phyloP scores from a whole-genome alignment of 2,113 vertebrate genomes.

The Zapornia atra region DNA sequence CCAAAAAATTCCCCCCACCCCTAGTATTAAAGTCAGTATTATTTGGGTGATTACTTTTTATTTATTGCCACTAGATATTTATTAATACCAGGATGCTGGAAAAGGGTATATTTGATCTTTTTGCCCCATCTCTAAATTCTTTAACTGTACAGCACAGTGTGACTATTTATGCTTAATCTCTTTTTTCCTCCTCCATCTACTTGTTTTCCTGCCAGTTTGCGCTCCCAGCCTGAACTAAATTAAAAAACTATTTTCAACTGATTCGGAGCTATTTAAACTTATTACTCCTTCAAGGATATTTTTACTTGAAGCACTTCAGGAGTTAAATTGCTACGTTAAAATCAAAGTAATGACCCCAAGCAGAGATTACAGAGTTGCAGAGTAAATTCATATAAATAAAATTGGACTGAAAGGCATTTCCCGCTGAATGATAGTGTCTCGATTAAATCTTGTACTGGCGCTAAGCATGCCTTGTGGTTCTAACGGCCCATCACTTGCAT shows the following conservation, averaged over 20 bases:
- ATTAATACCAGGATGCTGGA: background rate
- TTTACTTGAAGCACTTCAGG: constrained; percentile 76
- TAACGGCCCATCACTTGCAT: constrained; percentile 65
- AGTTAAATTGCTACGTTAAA: constrained; percentile 77
- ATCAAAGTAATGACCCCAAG: constrained; percentile 80
- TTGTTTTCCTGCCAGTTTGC: constrained; percentile 43
- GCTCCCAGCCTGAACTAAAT: constrained; percentile 69
- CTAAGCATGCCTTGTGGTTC: constrained; percentile 58
- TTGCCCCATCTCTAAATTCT: background rate
- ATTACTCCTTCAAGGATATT: constrained; percentile 73
- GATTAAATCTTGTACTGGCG: constrained; percentile 74
- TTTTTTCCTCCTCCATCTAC: constrained; percentile 23
- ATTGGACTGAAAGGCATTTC: constrained; percentile 75
- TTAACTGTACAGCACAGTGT: background rate
- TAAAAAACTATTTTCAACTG: constrained; percentile 72
- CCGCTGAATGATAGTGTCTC: constrained; percentile 65
- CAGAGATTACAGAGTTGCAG: constrained; percentile 72
- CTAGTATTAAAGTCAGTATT: constrained; percentile 18
- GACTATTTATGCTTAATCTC: constrained; percentile 31
- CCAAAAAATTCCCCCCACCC: background rate
- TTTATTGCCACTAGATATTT: background rate
- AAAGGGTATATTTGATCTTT: background rate
- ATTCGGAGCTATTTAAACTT: constrained; percentile 75
- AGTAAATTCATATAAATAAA: constrained; percentile 79
- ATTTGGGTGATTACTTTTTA: background rate